phyloP scores from a whole-genome alignment of 2,888 invertebrate species.

The Malthinus seriepunctatus region DNA sequence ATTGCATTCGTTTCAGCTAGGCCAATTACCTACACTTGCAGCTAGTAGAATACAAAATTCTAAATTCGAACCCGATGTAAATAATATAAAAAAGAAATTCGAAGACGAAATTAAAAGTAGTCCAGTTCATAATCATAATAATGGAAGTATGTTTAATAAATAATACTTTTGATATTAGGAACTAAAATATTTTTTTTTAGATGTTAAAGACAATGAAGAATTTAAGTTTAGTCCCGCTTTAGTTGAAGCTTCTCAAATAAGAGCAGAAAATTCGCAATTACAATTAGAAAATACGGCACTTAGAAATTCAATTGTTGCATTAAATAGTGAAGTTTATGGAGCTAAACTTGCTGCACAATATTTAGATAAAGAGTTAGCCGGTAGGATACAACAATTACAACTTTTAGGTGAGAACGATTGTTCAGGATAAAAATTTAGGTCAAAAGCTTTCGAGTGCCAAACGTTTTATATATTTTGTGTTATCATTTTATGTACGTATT shows the following conservation, averaged over 20 bases:
- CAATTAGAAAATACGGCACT: constrained; percentile 72
- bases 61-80: constrained; percentile 51
- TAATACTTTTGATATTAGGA: neutral
- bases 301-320: constrained; percentile 70
- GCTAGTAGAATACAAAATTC: constrained; percentile 49
- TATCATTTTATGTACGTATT: constrained; percentile 7
- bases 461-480: neutral
- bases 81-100: constrained; percentile 53
- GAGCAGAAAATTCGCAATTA: constrained; percentile 63
- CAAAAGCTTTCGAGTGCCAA: neutral
- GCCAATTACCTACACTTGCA: constrained; percentile 55
- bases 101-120: constrained; percentile 54
- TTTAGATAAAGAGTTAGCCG: constrained; percentile 81
- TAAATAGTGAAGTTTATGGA: constrained; percentile 83
- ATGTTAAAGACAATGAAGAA: constrained; percentile 44
- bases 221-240: constrained; percentile 51
- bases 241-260: constrained; percentile 53
- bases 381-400: constrained; percentile 84
- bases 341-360: constrained; percentile 85
- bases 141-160: constrained; percentile 14
- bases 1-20: constrained; percentile 63
- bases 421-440: neutral
- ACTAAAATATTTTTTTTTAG: constrained; percentile 33
- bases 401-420: constrained; percentile 60
- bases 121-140: constrained; percentile 46